Base-by-base conservation (phyloP, 2,113 vertebrate genomes). In the Phoxinus phoxinus region DNA sequence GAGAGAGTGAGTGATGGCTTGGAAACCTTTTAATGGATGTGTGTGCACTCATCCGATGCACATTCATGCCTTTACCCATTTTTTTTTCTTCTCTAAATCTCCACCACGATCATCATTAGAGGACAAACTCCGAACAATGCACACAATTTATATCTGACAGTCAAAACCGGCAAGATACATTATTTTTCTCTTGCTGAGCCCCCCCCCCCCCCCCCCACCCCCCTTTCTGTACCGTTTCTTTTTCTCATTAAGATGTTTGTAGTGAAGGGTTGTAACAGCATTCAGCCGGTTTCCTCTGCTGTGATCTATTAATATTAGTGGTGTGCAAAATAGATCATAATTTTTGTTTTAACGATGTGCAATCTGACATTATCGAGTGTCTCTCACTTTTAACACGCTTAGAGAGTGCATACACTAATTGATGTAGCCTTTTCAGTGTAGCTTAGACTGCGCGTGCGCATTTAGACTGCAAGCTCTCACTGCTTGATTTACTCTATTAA, bases 21-120 rank as follows among this genome's bases (percentile, higher is more conserved):
- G 30, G 81, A 83, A 83, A 83, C 81, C 65, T 72, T 83, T 71
- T 83, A 73, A 83, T 72, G 81, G 67, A 83, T 83, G 48, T 83
- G 65, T 83, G 81, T 73, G 63, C 30, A 27, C 81, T 83, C 81
- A 83, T 83, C 67, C 13, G 35, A 25, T 23, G 21, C 30, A 41
- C 48, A 30, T 72, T 83, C 46, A 46, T 53, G 25, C 46, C 44
- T 69, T 69, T 69, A 13, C 80, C 37, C n/a, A 19, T 65, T 30
- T 81, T 30, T 69, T 81, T 30, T 30, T 12, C 30, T 11, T 48
- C 41, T 48, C 44, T 51, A 51, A 72, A 83, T 83, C 30, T 41
- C 15, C 23, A 17, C 67, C 32, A 2, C 30, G 48, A 25, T 58
- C 81, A 83, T 83, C 67, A 35, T 7, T 51, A 51, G 59, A 67